Evolutionary conservation across 2,113 vertebrate species (phyloP), one percentile per base, ranked within the genome.

Genomic region (Aptenodytes patagonicus): DNA sequence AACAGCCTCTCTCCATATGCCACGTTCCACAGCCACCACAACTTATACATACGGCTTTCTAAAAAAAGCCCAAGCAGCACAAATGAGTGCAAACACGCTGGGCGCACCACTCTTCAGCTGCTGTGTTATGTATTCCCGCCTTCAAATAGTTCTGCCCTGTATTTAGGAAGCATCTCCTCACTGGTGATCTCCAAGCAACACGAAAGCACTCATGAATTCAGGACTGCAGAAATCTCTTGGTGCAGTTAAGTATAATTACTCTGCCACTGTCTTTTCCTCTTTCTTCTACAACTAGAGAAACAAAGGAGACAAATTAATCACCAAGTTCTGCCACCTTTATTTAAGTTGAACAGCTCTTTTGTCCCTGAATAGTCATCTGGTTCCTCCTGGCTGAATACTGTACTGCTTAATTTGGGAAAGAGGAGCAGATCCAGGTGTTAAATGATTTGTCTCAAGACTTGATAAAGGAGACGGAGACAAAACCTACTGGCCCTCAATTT

Each of bases 231-330:
- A 71, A 8, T 61, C 38, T 76, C 32, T 47, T 76, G 66, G 36
- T 92, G 36, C 77, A 85, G 44, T 49, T 76, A 72, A 91, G 28
- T 72, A 20, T 84, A 89, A 95, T 95, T 96, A 96, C 34, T 87
- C 65, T 4, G 4, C 57, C 8, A 0, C 89, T 87, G 40, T 69
- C 57, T 76, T 76, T 94, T 87, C 49, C 46, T 83, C 79, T 85
- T 78, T 96, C 34, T 92, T 83, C 60, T 90, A n/a, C 73, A 91
- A 18, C 31, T 51, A 54, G 2, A 91, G 49, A 66, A 95, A 91
- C 36, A 83, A 85, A 90, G 57, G 29, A 83, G 71, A 75, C 55
- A 83, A 93, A 93, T 83, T 91, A 94, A 93, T 86, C 79, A 92
- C 68, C 49, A 94, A 89, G 77, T 83, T 94, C 81, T 95, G 72